Conservation (phyloP, 2,113 vertebrate species). For the Catharus minimus region DNA sequence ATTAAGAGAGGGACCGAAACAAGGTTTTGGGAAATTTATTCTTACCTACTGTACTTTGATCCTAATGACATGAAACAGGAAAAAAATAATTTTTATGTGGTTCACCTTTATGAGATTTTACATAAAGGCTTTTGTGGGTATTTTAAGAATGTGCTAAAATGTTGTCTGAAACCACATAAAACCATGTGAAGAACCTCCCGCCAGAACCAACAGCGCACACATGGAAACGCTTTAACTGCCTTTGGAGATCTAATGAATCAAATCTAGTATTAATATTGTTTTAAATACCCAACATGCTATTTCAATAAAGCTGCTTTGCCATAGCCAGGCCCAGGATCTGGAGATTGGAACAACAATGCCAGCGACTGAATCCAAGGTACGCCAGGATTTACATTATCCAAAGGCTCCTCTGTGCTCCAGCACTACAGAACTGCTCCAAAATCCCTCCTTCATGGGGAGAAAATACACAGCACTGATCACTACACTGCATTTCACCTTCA, state of each 20-base stretch:
- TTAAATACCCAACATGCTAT: conserved; percentile 73
- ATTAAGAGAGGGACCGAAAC: conserved; percentile 64
- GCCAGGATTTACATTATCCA: background rate
- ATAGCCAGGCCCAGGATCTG: background rate
- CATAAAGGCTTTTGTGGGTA: conserved; percentile 83
- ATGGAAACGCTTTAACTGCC: conserved; percentile 70
- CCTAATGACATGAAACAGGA: conserved; percentile 68
- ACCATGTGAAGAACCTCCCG: conserved; percentile 58
- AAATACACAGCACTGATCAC: background rate
- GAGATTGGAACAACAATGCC: background rate
- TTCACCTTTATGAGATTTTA: conserved; percentile 79
- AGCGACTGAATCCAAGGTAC: background rate
- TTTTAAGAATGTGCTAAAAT: conserved; percentile 84
- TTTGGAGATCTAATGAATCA: conserved; percentile 76
- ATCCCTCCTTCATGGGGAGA: background rate
- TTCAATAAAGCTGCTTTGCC: conserved; percentile 59
- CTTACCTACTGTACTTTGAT: conserved; percentile 79
- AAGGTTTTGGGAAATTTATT: conserved; percentile 55
- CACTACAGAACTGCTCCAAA: background rate
- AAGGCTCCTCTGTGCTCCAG: background rate
- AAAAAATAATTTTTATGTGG: conserved; percentile 72
- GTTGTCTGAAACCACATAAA: conserved; percentile 79
- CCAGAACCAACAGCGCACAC: conserved; percentile 77
- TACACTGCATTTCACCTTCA: background rate
- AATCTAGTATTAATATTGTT: conserved; percentile 72